Evolutionary conservation across 2,797 vertebrate species (phyloP), one percentile per base, ranked within the genome.

Genomic region (Chromis chromis): DNA sequence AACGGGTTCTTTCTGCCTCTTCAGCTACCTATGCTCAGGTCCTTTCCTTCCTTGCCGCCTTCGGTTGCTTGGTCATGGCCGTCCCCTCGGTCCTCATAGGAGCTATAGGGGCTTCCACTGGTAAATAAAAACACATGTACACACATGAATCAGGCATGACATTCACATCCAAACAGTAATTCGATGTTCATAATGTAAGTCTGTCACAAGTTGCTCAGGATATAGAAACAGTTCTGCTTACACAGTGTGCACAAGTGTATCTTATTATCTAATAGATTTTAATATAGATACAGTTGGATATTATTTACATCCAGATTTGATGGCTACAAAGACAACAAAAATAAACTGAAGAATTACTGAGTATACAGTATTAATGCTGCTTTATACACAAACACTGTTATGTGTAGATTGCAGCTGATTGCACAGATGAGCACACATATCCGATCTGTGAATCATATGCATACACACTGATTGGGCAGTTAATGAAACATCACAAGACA

Each of bases 11-110:
- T 66, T 99, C 98, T 78, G 97, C 97, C 64, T 99, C 98, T 83
- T 99, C 98, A 83, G 98, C 98, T 88, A 96, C 95, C 49, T 99
- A 99, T 2, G 98, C 98, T 64, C 98, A 99, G 89, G 95, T 99
- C 62, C 93, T 99, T 17, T 99, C 98, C 66, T 96, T 98, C 86
- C 88, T 99, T 27, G 98, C 98, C 40, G 97, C 97, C 61, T 97
- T 98, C 4, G 98, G 98, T 65, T 99, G 97, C 83, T 77, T 99
- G 70, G 88, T 99, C 78, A 99, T 98, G 98, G 98, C 98, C 42
- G 62, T 99, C 31, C 98, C 98, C 0, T 94, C 97, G 0, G 86
- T 98, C 79, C 95, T 99, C 50, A 99, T 99, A 50, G 98, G 98
- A 74, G 98, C 98, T 53, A 96, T 99, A 74, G 98, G 97, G 68